Base-by-base conservation (phyloP, 2,888 invertebrate genomes). In the Cosmopolites sordidus region DNA sequence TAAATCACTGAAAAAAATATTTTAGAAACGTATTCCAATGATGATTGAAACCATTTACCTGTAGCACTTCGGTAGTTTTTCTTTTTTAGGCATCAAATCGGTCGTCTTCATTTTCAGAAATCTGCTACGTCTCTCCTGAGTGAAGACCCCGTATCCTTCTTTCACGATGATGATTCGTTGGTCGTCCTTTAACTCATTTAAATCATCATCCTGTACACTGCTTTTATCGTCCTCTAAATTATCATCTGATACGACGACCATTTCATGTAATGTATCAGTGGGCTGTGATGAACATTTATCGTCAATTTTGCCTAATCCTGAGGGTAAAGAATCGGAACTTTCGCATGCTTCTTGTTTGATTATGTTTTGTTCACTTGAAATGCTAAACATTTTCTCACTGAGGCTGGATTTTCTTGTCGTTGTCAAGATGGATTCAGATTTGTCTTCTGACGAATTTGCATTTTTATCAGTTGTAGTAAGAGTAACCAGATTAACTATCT, bases 21-120 rank as follows among this genome's bases (percentile, higher is more conserved):
- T n/a, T n/a, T n/a, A n/a, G n/a, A n/a, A n/a, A n/a, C n/a, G n/a
- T n/a, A n/a, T n/a, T n/a, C n/a, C n/a, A n/a, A n/a, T n/a, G 22
- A 22, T 5, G 22, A 22, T 8, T 8, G 8, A 22, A 22, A 22
- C 22, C 8, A 22, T 22, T 40, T 40, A 53, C 53, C 48, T 42
- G 44, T 29, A 46, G 27, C 53, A 50, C 14, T 27, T 50, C 15
- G 49, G 43, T 27, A 40, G 15, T 17, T 45, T 48, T 6, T 40
- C 22, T 12, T 27, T 11, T 18, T 51, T 49, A 5, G 62, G 59
- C 1, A 58, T 59, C 8, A 69, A 14, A 51, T 70, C 67, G 3
- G 61, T 55, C 1, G 64, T 60, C 8, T 61, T 66, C 71, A 72
- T 68, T 15, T 60, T 65, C 22, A 68, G 51, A 50, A 73, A 73